Percentiles rank a stretch among this genome's conserved stretches.
These are phyloP conservation scores for Oppia nitens DNA, from an alignment of 1,140 invertebrate genomes.

Conservation along the genomic window DNA sequence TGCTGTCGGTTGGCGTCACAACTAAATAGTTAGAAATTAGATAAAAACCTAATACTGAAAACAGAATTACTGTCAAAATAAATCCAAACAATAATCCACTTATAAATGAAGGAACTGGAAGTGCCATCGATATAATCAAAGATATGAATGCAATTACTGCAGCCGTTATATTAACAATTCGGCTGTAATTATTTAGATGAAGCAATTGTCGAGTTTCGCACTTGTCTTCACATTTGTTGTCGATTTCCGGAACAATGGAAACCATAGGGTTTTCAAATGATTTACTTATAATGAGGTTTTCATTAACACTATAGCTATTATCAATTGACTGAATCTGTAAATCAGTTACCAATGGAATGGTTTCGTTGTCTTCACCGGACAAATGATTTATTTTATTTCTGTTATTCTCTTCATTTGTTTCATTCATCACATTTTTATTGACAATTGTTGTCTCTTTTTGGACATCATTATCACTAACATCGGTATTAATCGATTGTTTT, in stretches of 20 bases:
- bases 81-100: conserved; percentile 15
- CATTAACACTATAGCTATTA: no score
- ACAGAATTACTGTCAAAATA: conserved; percentile 1
- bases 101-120: conserved; percentile 12
- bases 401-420: neutral
- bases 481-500: neutral
- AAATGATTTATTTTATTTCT: neutral
- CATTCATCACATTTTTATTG: neutral
- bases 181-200: neutral
- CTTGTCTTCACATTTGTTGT: neutral
- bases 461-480: neutral
- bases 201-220: neutral
- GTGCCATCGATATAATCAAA: conserved; percentile 4
- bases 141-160: conserved; percentile 2
- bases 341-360: no score
- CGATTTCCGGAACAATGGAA: no score
- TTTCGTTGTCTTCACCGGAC: neutral
- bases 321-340: no score
- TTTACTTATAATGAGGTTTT: no score
- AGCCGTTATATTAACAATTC: neutral
- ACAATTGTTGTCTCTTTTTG: neutral
- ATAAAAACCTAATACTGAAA: conserved; percentile 5
- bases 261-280: no score
- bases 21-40: neutral
- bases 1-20: neutral